phyloP scores from a whole-genome alignment of 2,113 vertebrate species.

The Hymenochirus boettgeri region DNA sequence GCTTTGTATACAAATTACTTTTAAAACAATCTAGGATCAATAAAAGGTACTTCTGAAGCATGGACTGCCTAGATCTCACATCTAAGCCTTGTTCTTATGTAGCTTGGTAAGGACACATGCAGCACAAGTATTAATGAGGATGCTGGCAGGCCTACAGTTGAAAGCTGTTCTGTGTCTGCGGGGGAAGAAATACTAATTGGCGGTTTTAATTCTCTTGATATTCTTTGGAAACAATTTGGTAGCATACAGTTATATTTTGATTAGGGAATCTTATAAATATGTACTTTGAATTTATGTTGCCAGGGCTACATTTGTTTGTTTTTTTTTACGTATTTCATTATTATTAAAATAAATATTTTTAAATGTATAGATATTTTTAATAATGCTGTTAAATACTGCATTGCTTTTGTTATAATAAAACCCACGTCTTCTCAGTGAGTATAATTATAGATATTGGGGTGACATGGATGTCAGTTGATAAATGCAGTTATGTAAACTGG shows the following conservation, averaged over 20 bases:
- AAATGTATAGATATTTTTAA: too few relatives aligned
- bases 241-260: constrained; percentile 20
- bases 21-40: constrained; percentile 7
- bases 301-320: constrained; percentile 5
- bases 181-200: constrained; percentile 16
- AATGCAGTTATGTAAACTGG: too few relatives aligned
- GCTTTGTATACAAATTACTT: constrained; percentile 5
- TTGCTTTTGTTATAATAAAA: too few relatives aligned
- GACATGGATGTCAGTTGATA: too few relatives aligned
- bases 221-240: constrained; percentile 16
- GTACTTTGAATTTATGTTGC: constrained; percentile 10
- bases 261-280: constrained; percentile 24
- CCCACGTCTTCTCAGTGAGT: too few relatives aligned
- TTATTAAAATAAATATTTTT: too few relatives aligned
- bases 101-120: neutral
- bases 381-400: too few relatives aligned
- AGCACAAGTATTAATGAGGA: constrained; percentile 1
- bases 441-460: too few relatives aligned
- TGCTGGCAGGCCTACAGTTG: constrained; percentile 1
- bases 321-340: too few relatives aligned
- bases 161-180: constrained; percentile 3
- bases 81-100: neutral
- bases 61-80: constrained; percentile 4
- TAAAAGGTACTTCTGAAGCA: constrained; percentile 1
- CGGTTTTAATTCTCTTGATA: constrained; percentile 27